Evolutionary conservation across 2,888 invertebrate species (phyloP).

Genomic region (Drosophila monieri): DNA sequence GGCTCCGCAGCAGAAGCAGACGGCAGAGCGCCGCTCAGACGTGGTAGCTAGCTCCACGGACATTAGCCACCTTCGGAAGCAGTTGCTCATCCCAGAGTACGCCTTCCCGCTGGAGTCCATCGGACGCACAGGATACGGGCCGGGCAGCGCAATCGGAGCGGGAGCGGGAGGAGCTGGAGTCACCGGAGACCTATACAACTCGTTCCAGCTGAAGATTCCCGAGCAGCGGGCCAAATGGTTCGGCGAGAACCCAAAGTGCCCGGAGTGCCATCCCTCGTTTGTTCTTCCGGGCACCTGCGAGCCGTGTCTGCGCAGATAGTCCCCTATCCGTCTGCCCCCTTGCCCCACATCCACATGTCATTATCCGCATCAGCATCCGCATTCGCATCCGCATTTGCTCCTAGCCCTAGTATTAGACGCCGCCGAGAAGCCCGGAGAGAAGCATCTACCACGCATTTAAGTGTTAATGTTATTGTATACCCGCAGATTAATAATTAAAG

Average conservation of each 20-base stretch:
- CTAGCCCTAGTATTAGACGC: slow-evolving; percentile 32
- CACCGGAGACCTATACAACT: slow-evolving; percentile 85
- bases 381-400: slow-evolving; percentile 33
- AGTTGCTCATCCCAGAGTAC: slow-evolving; percentile 87
- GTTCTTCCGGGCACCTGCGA: slow-evolving; percentile 87
- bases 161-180: slow-evolving; percentile 1
- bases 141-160: slow-evolving; percentile 41
- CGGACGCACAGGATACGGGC: slow-evolving; percentile 86
- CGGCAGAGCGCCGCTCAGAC: slow-evolving; percentile 73
- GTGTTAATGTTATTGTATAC: slow-evolving; percentile 74
- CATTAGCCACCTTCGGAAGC: slow-evolving; percentile 86
- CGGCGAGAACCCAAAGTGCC: slow-evolving; percentile 87
- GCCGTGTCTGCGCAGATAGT: slow-evolving; percentile 86
- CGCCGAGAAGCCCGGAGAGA: slow-evolving; percentile 30
- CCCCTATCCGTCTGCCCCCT: slow-evolving; percentile 9
- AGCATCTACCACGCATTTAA: slow-evolving; percentile 72
- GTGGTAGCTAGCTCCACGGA: slow-evolving; percentile 58
- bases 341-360: slow-evolving; percentile 42
- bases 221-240: slow-evolving; percentile 84
- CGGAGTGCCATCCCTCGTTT: slow-evolving; percentile 88
- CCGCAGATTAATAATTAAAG: slow-evolving; percentile 60
- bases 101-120: slow-evolving; percentile 86
- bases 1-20: slow-evolving; percentile 59
- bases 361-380: slow-evolving; percentile 35
- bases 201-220: slow-evolving; percentile 86